These are phyloP conservation scores for Neuroterus valhalla DNA, from an alignment of 1,140 invertebrate genomes.

Conservation along the genomic window DNA sequence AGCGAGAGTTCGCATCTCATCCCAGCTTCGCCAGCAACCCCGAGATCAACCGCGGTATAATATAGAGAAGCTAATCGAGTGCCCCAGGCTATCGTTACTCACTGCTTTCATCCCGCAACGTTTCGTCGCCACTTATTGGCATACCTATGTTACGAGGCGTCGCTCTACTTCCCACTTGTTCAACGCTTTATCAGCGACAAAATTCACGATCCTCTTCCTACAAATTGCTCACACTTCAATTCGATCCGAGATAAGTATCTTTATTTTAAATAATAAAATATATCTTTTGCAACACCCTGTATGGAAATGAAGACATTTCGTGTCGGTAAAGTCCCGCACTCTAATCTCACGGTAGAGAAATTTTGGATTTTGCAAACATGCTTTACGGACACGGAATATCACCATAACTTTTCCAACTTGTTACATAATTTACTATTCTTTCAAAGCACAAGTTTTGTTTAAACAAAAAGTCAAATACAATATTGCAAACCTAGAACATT, in stretches of 20 bases:
- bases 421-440: too few relatives aligned
- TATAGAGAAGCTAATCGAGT: constrained; percentile 56
- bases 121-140: constrained; percentile 50
- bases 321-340: too few relatives aligned
- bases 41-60: constrained; percentile 52
- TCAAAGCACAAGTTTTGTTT: too few relatives aligned
- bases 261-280: too few relatives aligned
- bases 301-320: too few relatives aligned
- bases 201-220: background rate
- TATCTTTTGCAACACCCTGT: too few relatives aligned
- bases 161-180: constrained; percentile 48
- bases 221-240: background rate
- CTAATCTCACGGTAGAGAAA: too few relatives aligned
- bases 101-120: constrained; percentile 50
- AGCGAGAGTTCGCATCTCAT: constrained; percentile 29
- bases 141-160: background rate
- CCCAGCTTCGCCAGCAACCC: constrained; percentile 49
- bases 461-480: background rate
- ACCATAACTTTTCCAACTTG: too few relatives aligned
- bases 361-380: too few relatives aligned
- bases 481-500: background rate
- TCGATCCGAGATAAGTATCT: too few relatives aligned
- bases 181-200: constrained; percentile 41
- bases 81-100: constrained; percentile 63
- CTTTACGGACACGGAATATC: too few relatives aligned